These are phyloP conservation scores for Coccyzus lansbergi DNA, from an alignment of 2,797 vertebrate genomes.

Conservation along the genomic window DNA sequence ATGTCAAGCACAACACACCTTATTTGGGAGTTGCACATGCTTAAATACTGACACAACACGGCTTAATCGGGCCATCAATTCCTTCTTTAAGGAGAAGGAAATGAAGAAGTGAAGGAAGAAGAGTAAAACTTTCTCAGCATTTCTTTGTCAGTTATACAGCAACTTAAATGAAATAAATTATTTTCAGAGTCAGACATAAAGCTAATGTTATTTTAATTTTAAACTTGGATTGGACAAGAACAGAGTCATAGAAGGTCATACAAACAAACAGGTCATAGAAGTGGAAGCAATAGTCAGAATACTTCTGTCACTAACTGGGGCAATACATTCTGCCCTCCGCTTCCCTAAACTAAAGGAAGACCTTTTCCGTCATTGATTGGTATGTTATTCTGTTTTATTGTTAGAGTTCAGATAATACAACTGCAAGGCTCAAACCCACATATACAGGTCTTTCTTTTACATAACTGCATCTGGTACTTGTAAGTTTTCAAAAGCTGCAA, in stretches of 20 bases:
- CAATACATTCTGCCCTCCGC: not conserved
- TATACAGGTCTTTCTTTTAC: not conserved
- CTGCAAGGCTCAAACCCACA: not conserved
- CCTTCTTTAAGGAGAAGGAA: not conserved
- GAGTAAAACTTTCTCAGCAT: not conserved
- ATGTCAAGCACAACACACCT: not conserved
- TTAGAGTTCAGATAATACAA: not conserved
- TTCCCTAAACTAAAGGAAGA: not conserved
- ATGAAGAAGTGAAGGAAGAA: not conserved
- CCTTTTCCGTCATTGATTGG: not conserved
- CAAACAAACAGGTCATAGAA: not conserved
- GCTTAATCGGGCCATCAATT: not conserved
- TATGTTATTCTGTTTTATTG: not conserved
- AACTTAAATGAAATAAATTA: not conserved
- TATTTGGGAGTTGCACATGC: not conserved
- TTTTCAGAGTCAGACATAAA: not conserved
- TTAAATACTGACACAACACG: not conserved
- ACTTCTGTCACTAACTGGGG: not conserved
- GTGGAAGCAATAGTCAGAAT: not conserved
- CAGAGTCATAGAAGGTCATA: no score
- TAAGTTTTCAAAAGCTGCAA: not conserved
- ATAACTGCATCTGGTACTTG: not conserved
- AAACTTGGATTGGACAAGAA: not conserved
- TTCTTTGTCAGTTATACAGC: not conserved
- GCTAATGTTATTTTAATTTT: not conserved